Evolutionary conservation across 2,888 invertebrate species (phyloP).

Genomic region (Adineta ricciae): DNA sequence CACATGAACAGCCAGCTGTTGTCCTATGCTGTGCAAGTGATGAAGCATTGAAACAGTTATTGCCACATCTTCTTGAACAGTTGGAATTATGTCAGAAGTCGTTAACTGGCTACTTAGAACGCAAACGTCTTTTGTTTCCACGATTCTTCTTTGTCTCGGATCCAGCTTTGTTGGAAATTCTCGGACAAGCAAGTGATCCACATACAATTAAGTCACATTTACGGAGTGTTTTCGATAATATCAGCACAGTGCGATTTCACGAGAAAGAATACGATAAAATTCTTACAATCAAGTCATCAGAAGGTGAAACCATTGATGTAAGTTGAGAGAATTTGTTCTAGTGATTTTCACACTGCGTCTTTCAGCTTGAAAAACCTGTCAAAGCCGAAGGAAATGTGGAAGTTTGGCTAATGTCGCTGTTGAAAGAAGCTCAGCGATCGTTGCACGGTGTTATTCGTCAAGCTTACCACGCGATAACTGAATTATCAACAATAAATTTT

Average conservation of each 20-base stretch:
- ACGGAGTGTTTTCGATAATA: conserved; percentile 88
- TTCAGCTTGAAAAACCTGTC: conserved; percentile 11
- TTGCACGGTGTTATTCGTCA: conserved; percentile 81
- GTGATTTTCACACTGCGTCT: not conserved
- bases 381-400: conserved; percentile 58
- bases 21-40: conserved; percentile 50
- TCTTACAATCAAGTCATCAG: conserved; percentile 77
- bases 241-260: conserved; percentile 76
- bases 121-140: conserved; percentile 50
- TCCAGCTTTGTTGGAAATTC: conserved; percentile 50
- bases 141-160: conserved; percentile 52
- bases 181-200: conserved; percentile 51
- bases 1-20: conserved; percentile 50
- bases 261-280: conserved; percentile 91
- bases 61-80: conserved; percentile 50
- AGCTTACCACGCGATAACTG: conserved; percentile 70
- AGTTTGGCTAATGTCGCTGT: conserved; percentile 79
- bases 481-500: conserved; percentile 59
- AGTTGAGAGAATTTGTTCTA: not conserved
- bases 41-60: conserved; percentile 48
- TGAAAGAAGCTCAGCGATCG: conserved; percentile 77
- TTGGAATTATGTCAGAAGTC: conserved; percentile 51
- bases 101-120: conserved; percentile 51
- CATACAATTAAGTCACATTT: conserved; percentile 69
- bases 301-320: conserved; percentile 68